Conservation (phyloP, 2,888 invertebrate species). For the Drosophila anomalata region DNA sequence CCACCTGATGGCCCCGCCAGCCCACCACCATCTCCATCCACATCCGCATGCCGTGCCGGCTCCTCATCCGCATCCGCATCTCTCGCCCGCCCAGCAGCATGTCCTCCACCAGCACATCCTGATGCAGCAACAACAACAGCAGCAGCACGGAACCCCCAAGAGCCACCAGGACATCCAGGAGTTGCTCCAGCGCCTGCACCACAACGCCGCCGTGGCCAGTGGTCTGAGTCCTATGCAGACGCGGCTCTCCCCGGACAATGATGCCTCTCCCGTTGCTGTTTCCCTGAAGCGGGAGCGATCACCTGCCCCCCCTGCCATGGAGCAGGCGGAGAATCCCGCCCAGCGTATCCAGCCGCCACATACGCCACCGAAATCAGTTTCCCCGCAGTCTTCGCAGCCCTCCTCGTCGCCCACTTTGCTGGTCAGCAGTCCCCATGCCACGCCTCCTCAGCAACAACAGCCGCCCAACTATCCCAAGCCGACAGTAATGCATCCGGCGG, state of each 20-base stretch:
- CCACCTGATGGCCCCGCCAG: slow-evolving; percentile 67
- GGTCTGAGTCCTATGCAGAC: slow-evolving; percentile 78
- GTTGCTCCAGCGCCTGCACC: slow-evolving; percentile 81
- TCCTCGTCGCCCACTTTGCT: slow-evolving; percentile 74
- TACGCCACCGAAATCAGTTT: slow-evolving; percentile 82
- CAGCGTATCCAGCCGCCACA: slow-evolving; percentile 83
- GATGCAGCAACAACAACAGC: slow-evolving; percentile 70
- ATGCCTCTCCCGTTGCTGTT: slow-evolving; percentile 50
- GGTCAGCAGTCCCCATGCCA: slow-evolving; percentile 71
- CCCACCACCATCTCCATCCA: slow-evolving; percentile 59
- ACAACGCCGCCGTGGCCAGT: slow-evolving; percentile 79
- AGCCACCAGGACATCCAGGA: slow-evolving; percentile 82
- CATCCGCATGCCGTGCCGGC: slow-evolving; percentile 68
- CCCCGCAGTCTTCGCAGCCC: slow-evolving; percentile 81
- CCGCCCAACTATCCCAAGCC: slow-evolving; percentile 63
- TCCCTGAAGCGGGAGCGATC: slow-evolving; percentile 82
- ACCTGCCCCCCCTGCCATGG: slow-evolving; percentile 71
- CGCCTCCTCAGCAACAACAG: slow-evolving; percentile 59
- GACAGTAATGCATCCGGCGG: slow-evolving; percentile 52
- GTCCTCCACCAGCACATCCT: slow-evolving; percentile 80
- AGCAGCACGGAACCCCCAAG: slow-evolving; percentile 72
- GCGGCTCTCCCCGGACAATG: slow-evolving; percentile 70
- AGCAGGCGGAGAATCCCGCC: slow-evolving; percentile 80
- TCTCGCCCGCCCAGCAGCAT: slow-evolving; percentile 79
- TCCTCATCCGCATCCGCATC: slow-evolving; percentile 56